Evolutionary conservation across 2,797 vertebrate genomes (phyloP).

Genomic region (Sphenodon punctatus): DNA sequence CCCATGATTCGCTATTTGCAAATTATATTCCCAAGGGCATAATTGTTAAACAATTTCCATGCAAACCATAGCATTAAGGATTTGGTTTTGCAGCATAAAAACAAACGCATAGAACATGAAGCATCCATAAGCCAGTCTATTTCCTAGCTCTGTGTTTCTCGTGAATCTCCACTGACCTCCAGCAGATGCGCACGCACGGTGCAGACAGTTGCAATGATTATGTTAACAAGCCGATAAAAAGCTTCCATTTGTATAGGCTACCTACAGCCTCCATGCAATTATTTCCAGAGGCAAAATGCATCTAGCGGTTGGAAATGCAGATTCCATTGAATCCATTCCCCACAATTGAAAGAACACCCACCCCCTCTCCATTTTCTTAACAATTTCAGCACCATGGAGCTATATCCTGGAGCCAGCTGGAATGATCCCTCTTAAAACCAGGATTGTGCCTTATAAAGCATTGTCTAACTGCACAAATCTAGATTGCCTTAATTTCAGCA

Average conservation of each 20-base stretch:
- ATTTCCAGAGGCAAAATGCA: not conserved
- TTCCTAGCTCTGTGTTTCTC: not conserved
- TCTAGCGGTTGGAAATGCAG: not conserved
- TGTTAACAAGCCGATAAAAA: not conserved
- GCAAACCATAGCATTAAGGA: not conserved
- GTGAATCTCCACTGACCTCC: not conserved
- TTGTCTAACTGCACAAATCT: not conserved
- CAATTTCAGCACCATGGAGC: not conserved
- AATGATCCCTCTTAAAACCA: not conserved
- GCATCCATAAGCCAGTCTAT: not conserved
- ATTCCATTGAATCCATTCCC: not conserved
- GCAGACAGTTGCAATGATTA: not conserved
- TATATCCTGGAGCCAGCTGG: not conserved
- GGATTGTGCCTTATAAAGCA: not conserved
- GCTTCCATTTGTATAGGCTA: not conserved
- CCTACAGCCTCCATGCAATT: not conserved
- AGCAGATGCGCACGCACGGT: not conserved
- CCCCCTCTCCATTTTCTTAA: not conserved
- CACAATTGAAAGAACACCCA: not conserved
- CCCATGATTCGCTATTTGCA: not conserved
- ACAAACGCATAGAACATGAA: not conserved
- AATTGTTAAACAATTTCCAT: not conserved
- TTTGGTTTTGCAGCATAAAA: not conserved
- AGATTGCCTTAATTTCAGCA: not conserved
- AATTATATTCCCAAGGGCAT: not conserved